These are phyloP conservation scores for Psylliodes chrysocephalus DNA, from an alignment of 2,888 invertebrate genomes.

Conservation along the genomic window DNA sequence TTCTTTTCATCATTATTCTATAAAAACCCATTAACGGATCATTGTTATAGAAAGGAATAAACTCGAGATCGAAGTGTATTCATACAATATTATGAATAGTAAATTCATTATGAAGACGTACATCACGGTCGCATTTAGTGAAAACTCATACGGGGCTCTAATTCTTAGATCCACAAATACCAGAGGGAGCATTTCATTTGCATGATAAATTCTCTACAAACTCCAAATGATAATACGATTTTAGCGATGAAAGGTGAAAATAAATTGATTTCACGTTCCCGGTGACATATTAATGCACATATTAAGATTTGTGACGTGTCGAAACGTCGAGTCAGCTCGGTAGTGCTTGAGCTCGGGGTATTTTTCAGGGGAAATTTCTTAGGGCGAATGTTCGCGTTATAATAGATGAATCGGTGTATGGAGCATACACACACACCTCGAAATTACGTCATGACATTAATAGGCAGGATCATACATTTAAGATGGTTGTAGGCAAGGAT, in stretches of 20 bases:
- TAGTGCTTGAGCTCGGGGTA: constrained; percentile 49
- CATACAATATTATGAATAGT: constrained; percentile 37
- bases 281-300: constrained; percentile 65
- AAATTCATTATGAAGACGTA: constrained; percentile 51
- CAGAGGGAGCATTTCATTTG: constrained; percentile 62
- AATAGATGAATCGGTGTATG: constrained; percentile 59
- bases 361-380: constrained; percentile 48
- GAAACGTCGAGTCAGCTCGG: constrained; percentile 49
- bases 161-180: constrained; percentile 49
- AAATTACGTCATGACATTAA: constrained; percentile 60
- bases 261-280: constrained; percentile 64
- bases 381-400: constrained; percentile 52
- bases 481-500: constrained; percentile 39
- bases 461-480: constrained; percentile 56
- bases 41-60: too few relatives aligned
- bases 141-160: constrained; percentile 33
- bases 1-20: too few relatives aligned
- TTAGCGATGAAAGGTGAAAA: constrained; percentile 63
- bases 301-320: constrained; percentile 61
- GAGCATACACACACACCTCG: constrained; percentile 52
- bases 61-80: background rate
- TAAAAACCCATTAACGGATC: too few relatives aligned
- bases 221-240: constrained; percentile 63
- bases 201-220: constrained; percentile 62
- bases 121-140: constrained; percentile 47